Conservation (phyloP, 2,113 vertebrate species). For the Pogona vitticeps region DNA sequence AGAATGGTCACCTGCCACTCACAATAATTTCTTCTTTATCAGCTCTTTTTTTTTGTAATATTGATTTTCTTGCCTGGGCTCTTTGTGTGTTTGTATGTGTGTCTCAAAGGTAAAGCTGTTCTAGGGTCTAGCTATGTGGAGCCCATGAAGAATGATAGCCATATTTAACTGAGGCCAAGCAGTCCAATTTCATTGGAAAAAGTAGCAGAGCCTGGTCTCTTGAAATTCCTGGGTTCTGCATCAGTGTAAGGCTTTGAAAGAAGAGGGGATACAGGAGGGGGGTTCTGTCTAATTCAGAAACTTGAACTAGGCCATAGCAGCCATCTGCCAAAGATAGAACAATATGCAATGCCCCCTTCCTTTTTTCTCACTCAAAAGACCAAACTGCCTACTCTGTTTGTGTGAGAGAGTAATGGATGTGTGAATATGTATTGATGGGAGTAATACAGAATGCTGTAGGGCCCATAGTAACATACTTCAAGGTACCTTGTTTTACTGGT, state of each 20-base stretch:
- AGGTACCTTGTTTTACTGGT: background rate
- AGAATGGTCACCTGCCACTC: constrained; percentile 28
- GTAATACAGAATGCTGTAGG: background rate
- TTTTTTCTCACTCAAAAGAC: constrained; percentile 16
- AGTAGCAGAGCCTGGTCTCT: background rate
- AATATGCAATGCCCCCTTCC: constrained; percentile 70
- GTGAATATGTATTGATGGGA: background rate
- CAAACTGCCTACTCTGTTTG: constrained; percentile 23
- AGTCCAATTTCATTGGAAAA: background rate
- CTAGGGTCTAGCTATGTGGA: constrained; percentile 23
- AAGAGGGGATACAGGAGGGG: background rate
- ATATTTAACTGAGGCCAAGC: background rate
- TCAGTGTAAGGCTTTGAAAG: constrained; percentile 11
- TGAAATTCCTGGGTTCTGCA: background rate
- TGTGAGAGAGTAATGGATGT: background rate
- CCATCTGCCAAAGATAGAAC: constrained; percentile 77
- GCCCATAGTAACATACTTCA: background rate
- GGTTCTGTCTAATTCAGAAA: background rate
- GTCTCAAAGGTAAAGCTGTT: background rate
- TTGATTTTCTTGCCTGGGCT: background rate
- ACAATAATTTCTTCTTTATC: constrained; percentile 32
- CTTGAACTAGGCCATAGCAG: constrained; percentile 63
- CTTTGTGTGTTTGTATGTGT: constrained; percentile 3
- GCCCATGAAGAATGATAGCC: constrained; percentile 2
- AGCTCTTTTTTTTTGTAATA: constrained; percentile 14